phyloP scores from a whole-genome alignment of 2,888 invertebrate genomes.

The Pterostichus niger region DNA sequence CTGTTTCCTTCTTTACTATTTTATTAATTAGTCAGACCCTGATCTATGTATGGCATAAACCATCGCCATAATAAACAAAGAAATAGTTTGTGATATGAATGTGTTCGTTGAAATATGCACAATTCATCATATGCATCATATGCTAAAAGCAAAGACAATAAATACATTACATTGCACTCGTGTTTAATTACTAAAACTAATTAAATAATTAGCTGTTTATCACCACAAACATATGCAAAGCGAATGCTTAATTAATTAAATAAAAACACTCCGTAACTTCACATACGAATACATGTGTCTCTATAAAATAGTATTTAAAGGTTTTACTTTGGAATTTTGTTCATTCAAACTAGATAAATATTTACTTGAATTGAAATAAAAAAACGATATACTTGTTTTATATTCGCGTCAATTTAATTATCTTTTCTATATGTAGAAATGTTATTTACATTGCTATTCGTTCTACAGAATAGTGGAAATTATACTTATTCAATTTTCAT shows the following conservation, averaged over 20 bases:
- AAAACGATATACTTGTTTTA: too few species aligned
- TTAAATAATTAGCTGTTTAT: constrained; percentile 43
- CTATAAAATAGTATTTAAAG: background rate
- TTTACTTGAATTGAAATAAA: too few species aligned
- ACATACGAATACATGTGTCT: background rate
- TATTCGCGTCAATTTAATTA: too few species aligned
- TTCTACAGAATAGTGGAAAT: too few species aligned
- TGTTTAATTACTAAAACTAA: constrained; percentile 49
- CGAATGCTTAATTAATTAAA: constrained; percentile 44
- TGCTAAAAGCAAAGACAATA: background rate
- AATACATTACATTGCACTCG: constrained; percentile 43
- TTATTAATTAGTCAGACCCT: too few species aligned
- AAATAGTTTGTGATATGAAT: too few species aligned
- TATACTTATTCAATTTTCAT: too few species aligned
- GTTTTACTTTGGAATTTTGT: background rate
- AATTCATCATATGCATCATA: constrained; percentile 7
- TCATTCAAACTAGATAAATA: background rate
- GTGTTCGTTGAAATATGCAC: background rate
- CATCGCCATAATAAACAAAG: too few species aligned
- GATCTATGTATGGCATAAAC: too few species aligned
- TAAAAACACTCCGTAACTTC: background rate
- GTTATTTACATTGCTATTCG: too few species aligned
- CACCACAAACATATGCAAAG: constrained; percentile 5
- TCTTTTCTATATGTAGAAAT: too few species aligned
- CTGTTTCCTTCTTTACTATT: too few species aligned